A percentile compares a stretch with the other conserved stretches of the same genome.
Evolutionary conservation across 2,113 vertebrate species (phyloP).

Genomic region (Hipposideros armiger): DNA sequence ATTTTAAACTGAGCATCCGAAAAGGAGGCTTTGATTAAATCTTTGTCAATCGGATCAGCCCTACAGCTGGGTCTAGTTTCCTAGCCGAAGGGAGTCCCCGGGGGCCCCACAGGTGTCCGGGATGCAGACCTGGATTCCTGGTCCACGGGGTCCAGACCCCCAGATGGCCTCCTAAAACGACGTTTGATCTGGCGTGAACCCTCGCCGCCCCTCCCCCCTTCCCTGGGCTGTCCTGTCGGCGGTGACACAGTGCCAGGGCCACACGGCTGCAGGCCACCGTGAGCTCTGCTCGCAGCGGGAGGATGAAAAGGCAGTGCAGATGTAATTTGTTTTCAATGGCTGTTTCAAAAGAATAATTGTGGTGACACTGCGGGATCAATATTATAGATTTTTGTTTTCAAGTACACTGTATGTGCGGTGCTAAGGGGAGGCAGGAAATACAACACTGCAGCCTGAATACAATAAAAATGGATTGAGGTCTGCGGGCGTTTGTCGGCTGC

Average conservation of each 20-base stretch:
- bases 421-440: constrained; percentile 99
- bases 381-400: constrained; percentile 99
- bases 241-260: constrained; percentile 90
- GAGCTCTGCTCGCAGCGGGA: constrained; percentile 99
- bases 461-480: constrained; percentile 99
- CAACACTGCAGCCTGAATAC: constrained; percentile 97
- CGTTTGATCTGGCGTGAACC: constrained; percentile 70
- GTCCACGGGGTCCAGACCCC: neutral
- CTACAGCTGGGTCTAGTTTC: constrained; percentile 62
- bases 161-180: constrained; percentile 50
- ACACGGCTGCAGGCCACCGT: constrained; percentile 89
- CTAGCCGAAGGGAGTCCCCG: neutral
- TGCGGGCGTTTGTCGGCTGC: constrained; percentile 95
- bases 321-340: constrained; percentile 99
- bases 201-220: neutral
- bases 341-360: constrained; percentile 99
- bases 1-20: constrained; percentile 74
- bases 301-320: constrained; percentile 99
- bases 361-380: constrained; percentile 99
- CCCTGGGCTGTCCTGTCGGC: constrained; percentile 87
- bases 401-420: constrained; percentile 99
- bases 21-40: constrained; percentile 60
- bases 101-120: fast-evolving
- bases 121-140: neutral
- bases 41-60: constrained; percentile 76